A percentile compares a stretch with the other conserved stretches of the same genome.
phyloP scores from a whole-genome alignment of 1,140 invertebrate genomes.

The Drosophila grimshawi region DNA sequence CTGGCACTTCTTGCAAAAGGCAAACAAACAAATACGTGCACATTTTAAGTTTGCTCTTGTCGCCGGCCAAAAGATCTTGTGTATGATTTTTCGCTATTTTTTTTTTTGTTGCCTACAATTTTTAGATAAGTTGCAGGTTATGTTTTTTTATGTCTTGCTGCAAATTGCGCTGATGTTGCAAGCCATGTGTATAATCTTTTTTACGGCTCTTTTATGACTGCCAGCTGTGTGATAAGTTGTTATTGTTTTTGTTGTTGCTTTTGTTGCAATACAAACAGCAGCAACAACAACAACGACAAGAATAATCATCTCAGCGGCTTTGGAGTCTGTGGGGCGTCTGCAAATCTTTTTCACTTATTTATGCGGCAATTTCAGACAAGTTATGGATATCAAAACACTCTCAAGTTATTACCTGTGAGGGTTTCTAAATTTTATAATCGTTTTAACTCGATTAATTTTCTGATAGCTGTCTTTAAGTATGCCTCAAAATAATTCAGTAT shows the following conservation, averaged over 20 bases:
- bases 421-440: background rate
- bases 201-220: conserved; percentile 47
- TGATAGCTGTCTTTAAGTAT: background rate
- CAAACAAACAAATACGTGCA: conserved; percentile 20
- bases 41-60: conserved; percentile 36
- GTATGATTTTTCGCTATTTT: background rate
- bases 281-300: conserved; percentile 11
- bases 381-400: conserved; percentile 10
- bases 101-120: conserved; percentile 15
- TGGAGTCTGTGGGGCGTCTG: conserved; percentile 33
- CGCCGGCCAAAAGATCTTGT: conserved; percentile 25
- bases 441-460: conserved; percentile 9
- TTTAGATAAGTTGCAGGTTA: conserved; percentile 42
- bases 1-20: conserved; percentile 24
- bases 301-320: background rate
- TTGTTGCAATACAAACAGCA: conserved; percentile 14
- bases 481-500: too few relatives aligned
- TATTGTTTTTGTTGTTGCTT: conserved; percentile 22
- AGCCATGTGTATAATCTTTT: conserved; percentile 43
- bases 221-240: conserved; percentile 46
- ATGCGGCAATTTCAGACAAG: conserved; percentile 19
- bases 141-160: conserved; percentile 36
- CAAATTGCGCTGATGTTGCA: conserved; percentile 57
- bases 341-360: conserved; percentile 22
- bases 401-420: background rate